A percentile compares a stretch with the other conserved stretches of the same genome.
These are phyloP conservation scores for Calyptomena viridis DNA, from an alignment of 2,113 vertebrate species.

Conservation along the genomic window DNA sequence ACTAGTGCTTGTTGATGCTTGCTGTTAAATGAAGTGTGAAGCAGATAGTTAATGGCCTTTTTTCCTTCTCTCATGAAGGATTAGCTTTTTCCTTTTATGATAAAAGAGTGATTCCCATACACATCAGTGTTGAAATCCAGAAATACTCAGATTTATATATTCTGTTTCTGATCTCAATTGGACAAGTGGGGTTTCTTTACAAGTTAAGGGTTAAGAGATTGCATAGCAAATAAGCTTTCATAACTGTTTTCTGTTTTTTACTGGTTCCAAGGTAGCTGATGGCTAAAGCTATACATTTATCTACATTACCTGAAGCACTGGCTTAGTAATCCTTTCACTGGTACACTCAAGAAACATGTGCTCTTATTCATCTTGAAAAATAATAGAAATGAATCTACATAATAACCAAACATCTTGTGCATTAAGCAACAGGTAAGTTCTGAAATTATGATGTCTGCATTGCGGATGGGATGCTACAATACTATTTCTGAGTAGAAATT, in stretches of 20 bases:
- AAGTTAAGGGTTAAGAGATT: background rate
- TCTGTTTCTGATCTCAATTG: background rate
- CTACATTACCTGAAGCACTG: background rate
- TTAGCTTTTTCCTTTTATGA: background rate
- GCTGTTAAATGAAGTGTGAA: conserved; percentile 18
- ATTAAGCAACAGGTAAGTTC: background rate
- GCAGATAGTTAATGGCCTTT: background rate
- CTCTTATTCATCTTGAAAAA: background rate
- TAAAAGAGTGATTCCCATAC: background rate
- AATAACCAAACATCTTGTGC: background rate
- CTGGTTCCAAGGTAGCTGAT: background rate
- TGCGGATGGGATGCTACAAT: background rate
- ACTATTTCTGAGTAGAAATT: background rate
- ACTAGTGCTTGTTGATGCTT: background rate
- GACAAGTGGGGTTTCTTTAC: background rate
- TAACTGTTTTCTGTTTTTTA: background rate
- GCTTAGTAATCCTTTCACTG: background rate
- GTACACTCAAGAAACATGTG: background rate
- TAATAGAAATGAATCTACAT: background rate
- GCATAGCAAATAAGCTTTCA: background rate
- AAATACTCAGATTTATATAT: background rate
- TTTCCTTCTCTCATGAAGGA: background rate
- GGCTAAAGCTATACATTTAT: background rate
- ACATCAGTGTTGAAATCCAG: background rate
- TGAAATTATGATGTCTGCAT: background rate